Evolutionary conservation across 2,797 vertebrate species (phyloP).

Genomic region (Thaleichthys pacificus): DNA sequence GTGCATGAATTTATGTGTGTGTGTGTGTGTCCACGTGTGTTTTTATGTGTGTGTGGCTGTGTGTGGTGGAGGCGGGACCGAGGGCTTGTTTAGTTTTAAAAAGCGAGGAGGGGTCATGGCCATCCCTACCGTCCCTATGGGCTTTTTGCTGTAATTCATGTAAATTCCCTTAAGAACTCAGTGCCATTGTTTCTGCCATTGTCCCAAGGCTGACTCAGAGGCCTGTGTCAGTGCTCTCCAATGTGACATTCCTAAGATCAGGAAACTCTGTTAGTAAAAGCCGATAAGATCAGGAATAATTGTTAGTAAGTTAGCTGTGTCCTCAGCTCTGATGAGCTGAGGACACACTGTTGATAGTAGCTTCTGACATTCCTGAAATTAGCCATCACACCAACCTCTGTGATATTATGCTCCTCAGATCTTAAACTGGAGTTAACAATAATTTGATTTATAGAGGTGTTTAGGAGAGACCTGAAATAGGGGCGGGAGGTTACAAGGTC

Average conservation of each 20-base stretch:
- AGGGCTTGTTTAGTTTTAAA: slow-evolving; percentile 63
- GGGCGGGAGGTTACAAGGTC: neutral
- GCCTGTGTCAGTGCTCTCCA: neutral
- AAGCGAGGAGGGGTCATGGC: slow-evolving; percentile 61
- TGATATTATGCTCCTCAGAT: neutral
- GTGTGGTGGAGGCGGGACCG: slow-evolving; percentile 51
- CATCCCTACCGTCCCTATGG: slow-evolving; percentile 53
- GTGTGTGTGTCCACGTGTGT: slow-evolving; percentile 12
- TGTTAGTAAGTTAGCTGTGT: too few relatives aligned
- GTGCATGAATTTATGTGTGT: slow-evolving; percentile 37
- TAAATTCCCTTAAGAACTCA: slow-evolving; percentile 67
- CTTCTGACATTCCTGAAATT: slow-evolving; percentile 38
- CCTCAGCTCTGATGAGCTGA: neutral
- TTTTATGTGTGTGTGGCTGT: neutral
- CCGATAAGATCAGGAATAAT: neutral
- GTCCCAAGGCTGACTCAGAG: slow-evolving; percentile 40
- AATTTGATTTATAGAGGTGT: neutral
- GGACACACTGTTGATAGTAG: slow-evolving; percentile 23
- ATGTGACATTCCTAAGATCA: neutral
- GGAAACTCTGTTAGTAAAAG: neutral
- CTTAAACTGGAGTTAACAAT: too few relatives aligned
- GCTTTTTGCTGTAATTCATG: slow-evolving; percentile 73
- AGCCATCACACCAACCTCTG: slow-evolving; percentile 7
- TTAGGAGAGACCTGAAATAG: neutral
- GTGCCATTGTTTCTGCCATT: slow-evolving; percentile 54